A percentile compares a stretch with the other conserved stretches of the same genome.
phyloP scores from a whole-genome alignment of 2,888 invertebrate species.

The Acanthosepion lycidas region DNA sequence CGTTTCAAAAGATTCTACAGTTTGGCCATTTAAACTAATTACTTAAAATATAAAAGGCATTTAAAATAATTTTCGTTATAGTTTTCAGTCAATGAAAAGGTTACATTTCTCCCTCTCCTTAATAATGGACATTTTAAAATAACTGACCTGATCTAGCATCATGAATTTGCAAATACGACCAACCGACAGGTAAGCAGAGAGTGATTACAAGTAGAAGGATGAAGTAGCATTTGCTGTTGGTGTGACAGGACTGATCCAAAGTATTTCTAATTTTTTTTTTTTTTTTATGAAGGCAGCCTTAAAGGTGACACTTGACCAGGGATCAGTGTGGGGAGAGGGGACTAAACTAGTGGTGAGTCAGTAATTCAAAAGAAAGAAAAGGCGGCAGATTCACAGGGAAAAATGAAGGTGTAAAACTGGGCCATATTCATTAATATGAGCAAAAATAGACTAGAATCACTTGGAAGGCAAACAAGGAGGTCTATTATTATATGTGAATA shows the following conservation, averaged over 20 bases:
- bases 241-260: background rate
- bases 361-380: background rate
- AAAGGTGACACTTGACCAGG: background rate
- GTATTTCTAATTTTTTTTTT: background rate
- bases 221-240: background rate
- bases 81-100: too few species aligned
- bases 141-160: slow-evolving; percentile 2
- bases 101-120: background rate
- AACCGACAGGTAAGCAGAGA: background rate
- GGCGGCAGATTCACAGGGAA: background rate
- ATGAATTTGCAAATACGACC: background rate
- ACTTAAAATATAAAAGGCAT: too few species aligned
- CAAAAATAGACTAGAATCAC: slow-evolving; percentile 33
- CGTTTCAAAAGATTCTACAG: background rate
- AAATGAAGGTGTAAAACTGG: background rate
- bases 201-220: background rate
- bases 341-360: background rate
- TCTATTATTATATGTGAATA: background rate
- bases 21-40: background rate
- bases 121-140: background rate
- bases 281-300: background rate
- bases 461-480: background rate
- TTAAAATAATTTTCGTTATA: too few species aligned
- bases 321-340: background rate
- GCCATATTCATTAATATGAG: background rate